Percentiles rank a stretch among this genome's conserved stretches.
phyloP scores from a whole-genome alignment of 2,113 vertebrate genomes.

The Hippocampus mohnikei region DNA sequence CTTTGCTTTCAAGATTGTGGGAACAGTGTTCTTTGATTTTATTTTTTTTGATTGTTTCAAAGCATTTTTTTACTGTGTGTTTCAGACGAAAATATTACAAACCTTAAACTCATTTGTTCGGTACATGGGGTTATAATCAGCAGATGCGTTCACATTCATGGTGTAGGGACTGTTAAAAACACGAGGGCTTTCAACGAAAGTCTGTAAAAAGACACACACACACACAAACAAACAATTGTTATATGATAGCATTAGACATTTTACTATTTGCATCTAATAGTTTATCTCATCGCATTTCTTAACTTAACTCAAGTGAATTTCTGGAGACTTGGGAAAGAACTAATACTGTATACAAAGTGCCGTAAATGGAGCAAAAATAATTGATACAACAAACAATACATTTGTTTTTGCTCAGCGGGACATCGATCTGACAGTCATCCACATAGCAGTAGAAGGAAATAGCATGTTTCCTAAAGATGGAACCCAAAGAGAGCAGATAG shows the following conservation, averaged over 20 bases:
- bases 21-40: background rate
- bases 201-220: conserved; percentile 21
- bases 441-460: too few species aligned
- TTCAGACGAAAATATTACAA: background rate
- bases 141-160: conserved; percentile 31
- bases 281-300: background rate
- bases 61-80: background rate
- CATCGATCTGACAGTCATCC: too few species aligned
- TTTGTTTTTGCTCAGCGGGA: too few species aligned
- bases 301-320: too few species aligned
- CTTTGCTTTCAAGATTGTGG: too few species aligned
- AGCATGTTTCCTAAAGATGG: too few species aligned
- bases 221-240: background rate
- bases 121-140: conserved; percentile 62
- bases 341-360: too few species aligned
- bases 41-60: background rate
- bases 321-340: background rate
- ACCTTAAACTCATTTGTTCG: conserved; percentile 72
- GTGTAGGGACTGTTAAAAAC: conserved; percentile 74
- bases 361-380: too few species aligned
- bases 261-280: background rate
- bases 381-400: too few species aligned
- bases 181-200: conserved; percentile 55
- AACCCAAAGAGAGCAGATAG: too few species aligned
- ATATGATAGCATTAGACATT: background rate